These are phyloP conservation scores for Eptatretus atami DNA, from an alignment of 2,797 vertebrate genomes.

Conservation along the genomic window DNA sequence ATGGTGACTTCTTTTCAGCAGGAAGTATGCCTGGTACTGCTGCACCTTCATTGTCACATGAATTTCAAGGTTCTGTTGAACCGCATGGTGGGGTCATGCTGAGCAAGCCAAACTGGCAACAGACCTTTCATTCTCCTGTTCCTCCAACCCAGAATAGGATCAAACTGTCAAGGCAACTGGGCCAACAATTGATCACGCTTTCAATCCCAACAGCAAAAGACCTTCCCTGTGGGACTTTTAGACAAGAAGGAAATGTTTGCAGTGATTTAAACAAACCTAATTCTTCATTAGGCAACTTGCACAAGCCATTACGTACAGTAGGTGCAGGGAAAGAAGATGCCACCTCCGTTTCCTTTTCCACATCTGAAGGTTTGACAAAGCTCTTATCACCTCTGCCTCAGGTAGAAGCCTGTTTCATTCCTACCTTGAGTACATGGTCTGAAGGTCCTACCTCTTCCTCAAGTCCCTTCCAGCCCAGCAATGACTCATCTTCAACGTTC, in stretches of 20 bases:
- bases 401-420: not conserved
- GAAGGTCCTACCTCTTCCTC: no score
- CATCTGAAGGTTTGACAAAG: no score
- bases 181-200: slow-evolving; percentile 34
- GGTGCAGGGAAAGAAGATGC: not conserved
- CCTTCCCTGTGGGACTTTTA: no score
- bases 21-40: no score
- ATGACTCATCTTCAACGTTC: not conserved
- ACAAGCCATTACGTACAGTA: not conserved
- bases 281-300: not conserved
- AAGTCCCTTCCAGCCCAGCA: not conserved
- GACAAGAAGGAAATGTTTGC: not conserved
- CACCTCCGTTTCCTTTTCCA: not conserved
- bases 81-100: not conserved
- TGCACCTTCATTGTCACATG: no score
- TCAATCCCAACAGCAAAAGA: slow-evolving; percentile 10
- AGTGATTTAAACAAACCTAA: not conserved
- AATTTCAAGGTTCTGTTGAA: no score
- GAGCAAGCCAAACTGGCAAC: slow-evolving; percentile 39
- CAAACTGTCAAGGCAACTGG: slow-evolving; percentile 31
- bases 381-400: not conserved
- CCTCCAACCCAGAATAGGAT: slow-evolving; percentile 24
- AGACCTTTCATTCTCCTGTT: slow-evolving; percentile 22
- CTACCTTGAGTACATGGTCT: no score
- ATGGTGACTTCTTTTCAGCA: no score